These are phyloP conservation scores for Tenthredo distinguenda DNA, from an alignment of 2,888 invertebrate genomes.

Conservation along the genomic window DNA sequence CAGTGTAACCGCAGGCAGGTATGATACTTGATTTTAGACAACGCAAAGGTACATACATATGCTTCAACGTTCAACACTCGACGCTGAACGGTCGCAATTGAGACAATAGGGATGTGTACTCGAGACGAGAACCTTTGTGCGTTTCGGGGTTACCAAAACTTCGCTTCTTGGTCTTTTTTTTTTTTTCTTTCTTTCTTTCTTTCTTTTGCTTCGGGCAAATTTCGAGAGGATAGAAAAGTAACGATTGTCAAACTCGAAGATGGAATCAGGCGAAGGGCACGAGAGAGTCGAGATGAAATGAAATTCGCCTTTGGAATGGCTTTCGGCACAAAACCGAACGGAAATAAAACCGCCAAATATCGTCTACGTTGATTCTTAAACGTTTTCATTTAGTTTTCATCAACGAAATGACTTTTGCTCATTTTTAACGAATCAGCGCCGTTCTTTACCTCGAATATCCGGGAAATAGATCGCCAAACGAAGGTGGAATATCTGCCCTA, in stretches of 20 bases:
- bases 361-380: background rate
- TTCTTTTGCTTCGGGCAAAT: background rate
- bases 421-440: background rate
- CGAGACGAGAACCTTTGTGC: background rate
- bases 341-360: background rate
- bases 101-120: background rate
- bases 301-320: background rate
- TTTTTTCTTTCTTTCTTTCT: background rate
- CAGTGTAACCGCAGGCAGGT: background rate
- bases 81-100: background rate
- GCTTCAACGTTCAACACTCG: background rate
- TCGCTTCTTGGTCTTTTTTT: background rate
- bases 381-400: background rate
- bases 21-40: background rate
- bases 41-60: background rate
- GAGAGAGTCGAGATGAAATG: background rate
- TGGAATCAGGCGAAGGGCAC: background rate
- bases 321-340: background rate
- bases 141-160: background rate
- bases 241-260: background rate
- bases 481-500: no score
- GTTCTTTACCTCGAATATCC: background rate
- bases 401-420: background rate
- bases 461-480: background rate
- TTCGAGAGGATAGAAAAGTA: background rate